Conservation (phyloP, 37 sponge, comb jelly and placozoan species). For the Lycopodina hypogea region DNA sequence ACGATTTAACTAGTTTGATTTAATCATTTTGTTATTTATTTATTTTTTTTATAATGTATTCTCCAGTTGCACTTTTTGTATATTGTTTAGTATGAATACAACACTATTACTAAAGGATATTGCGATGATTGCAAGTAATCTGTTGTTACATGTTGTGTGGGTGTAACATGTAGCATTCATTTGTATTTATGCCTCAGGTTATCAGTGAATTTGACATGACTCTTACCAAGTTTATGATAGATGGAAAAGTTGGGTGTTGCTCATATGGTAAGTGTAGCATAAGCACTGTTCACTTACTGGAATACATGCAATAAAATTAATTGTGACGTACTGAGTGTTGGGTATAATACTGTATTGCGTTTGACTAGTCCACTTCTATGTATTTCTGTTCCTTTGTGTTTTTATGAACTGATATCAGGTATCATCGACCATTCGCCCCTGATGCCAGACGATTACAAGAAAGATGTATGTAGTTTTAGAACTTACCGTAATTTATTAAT, state of each 20-base stretch:
- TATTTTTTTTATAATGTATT: too few species aligned
- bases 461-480: conserved; percentile 35
- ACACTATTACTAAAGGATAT: too few species aligned
- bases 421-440: conserved; percentile 29
- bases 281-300: too few species aligned
- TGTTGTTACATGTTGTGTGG: too few species aligned
- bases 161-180: too few species aligned
- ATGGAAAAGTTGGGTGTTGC: conserved; percentile 28
- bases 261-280: conserved; percentile 65
- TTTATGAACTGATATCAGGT: conserved; percentile 2
- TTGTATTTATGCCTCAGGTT: conserved; percentile 13
- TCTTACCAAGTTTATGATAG: conserved; percentile 25
- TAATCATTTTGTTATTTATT: too few species aligned
- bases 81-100: too few species aligned
- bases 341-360: not conserved
- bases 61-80: too few species aligned
- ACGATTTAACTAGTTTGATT: too few species aligned
- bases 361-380: not conserved
- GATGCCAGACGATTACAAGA: conserved; percentile 27
- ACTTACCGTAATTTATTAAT: too few species aligned
- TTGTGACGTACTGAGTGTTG: not conserved
- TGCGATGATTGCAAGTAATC: too few species aligned
- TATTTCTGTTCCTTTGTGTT: not conserved
- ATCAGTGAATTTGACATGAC: conserved; percentile 56
- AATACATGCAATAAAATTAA: too few species aligned